Percentiles rank a stretch among this genome's conserved stretches.
phyloP scores from a whole-genome alignment of 1,140 invertebrate genomes.

The Conus ventricosus region DNA sequence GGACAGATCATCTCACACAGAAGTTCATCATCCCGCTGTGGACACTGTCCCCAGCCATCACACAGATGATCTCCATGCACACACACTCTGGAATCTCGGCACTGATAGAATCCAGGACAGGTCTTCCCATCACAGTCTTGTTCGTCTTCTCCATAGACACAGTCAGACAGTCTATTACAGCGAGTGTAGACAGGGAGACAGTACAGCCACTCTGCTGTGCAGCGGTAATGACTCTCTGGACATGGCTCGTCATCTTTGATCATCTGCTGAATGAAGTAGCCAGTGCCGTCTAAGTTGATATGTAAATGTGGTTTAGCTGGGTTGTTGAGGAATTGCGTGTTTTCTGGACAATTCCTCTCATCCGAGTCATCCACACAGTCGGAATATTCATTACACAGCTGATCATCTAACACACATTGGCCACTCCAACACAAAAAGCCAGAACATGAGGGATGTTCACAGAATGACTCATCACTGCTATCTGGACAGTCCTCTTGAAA shows the following conservation, averaged over 20 bases:
- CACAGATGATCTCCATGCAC: too few relatives aligned
- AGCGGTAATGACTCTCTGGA: too few relatives aligned
- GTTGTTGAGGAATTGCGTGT: not conserved
- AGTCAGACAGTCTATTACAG: too few relatives aligned
- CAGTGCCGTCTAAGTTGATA: not conserved
- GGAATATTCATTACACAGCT: not conserved
- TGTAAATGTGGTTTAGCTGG: not conserved
- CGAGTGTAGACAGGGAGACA: too few relatives aligned
- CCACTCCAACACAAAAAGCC: not conserved
- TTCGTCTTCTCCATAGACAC: too few relatives aligned
- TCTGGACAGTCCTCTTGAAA: not conserved
- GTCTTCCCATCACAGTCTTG: not conserved
- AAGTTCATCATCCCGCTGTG: too few relatives aligned
- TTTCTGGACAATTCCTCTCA: not conserved
- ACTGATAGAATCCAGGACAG: constrained; percentile 40
- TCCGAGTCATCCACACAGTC: constrained; percentile 11
- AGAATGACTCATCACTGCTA: not conserved
- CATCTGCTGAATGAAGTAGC: not conserved
- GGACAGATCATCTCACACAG: not conserved
- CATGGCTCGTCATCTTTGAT: not conserved
- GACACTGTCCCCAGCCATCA: too few relatives aligned
- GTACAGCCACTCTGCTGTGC: too few relatives aligned
- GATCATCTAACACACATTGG: not conserved
- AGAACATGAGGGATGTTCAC: not conserved
- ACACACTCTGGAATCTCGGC: constrained; percentile 25